These are phyloP conservation scores for Sebastes steindachneri DNA, from an alignment of 2,797 vertebrate genomes.

Conservation along the genomic window DNA sequence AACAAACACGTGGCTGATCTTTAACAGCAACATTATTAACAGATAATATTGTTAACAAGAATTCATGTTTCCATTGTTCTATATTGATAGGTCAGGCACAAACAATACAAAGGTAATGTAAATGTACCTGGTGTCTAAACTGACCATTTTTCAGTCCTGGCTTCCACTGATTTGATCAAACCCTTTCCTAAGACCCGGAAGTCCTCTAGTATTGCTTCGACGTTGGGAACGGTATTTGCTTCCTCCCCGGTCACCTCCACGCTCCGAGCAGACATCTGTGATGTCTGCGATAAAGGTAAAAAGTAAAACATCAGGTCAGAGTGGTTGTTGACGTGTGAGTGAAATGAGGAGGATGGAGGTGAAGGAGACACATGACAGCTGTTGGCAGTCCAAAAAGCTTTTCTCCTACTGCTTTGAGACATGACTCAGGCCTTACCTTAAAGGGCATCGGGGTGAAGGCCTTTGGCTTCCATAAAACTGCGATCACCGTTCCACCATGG, in stretches of 20 bases:
- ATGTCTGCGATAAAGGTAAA: conserved; percentile 79
- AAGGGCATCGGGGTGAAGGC: conserved; percentile 89
- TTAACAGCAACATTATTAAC: background rate
- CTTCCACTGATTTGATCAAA: conserved; percentile 88
- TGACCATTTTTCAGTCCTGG: conserved; percentile 91
- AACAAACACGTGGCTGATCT: background rate
- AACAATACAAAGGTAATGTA: background rate
- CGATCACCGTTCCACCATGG: conserved; percentile 91
- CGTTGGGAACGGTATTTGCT: conserved; percentile 86
- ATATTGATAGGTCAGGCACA: background rate
- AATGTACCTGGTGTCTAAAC: conserved; percentile 73
- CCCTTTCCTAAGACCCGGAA: conserved; percentile 90
- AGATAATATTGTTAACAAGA: background rate
- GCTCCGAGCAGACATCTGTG: conserved; percentile 85
- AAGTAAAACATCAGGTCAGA: background rate
- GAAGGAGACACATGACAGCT: background rate
- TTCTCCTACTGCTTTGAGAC: background rate
- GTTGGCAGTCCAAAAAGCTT: background rate
- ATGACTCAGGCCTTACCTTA: conserved; percentile 82
- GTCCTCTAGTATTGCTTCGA: conserved; percentile 94
- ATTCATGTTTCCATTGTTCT: background rate
- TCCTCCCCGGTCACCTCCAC: conserved; percentile 77
- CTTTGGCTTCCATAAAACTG: conserved; percentile 95
- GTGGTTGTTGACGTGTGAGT: background rate
- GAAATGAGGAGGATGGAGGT: background rate